Percentiles rank a stretch among this genome's conserved stretches.
phyloP scores from a whole-genome alignment of 2,797 vertebrate species.

The Pipistrellus kuhlii region DNA sequence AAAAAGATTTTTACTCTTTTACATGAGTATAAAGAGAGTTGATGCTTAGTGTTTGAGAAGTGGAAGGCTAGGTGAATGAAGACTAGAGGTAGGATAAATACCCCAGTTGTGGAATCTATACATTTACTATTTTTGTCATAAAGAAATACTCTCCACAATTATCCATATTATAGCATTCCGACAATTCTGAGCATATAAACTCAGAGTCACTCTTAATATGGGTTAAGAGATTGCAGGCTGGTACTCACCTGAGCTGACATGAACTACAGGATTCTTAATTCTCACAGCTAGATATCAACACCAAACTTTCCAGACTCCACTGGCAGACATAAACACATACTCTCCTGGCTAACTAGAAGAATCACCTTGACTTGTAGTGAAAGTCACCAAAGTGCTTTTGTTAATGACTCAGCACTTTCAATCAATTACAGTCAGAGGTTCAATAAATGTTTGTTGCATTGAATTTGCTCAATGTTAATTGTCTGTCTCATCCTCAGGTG shows the following conservation, averaged over 20 bases:
- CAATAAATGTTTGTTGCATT: slow-evolving; percentile 53
- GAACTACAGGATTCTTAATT: not conserved
- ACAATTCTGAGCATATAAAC: not conserved
- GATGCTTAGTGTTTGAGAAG: not conserved
- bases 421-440: slow-evolving; percentile 69
- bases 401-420: slow-evolving; percentile 65
- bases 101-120: not conserved
- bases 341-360: not conserved
- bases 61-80: not conserved
- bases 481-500: slow-evolving; percentile 68
- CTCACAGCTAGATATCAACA: not conserved
- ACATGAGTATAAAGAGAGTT: not conserved
- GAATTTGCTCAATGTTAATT: slow-evolving; percentile 70
- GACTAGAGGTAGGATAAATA: not conserved
- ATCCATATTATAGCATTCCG: not conserved
- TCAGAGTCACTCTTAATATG: not conserved
- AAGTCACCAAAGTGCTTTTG: slow-evolving; percentile 65
- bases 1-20: not conserved
- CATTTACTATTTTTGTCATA: not conserved
- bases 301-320: not conserved
- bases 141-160: not conserved
- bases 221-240: not conserved
- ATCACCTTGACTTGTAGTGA: slow-evolving; percentile 51
- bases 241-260: not conserved
- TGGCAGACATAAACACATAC: not conserved